Base-by-base conservation (phyloP, 1,140 invertebrate genomes). In the Bombus turneri region DNA sequence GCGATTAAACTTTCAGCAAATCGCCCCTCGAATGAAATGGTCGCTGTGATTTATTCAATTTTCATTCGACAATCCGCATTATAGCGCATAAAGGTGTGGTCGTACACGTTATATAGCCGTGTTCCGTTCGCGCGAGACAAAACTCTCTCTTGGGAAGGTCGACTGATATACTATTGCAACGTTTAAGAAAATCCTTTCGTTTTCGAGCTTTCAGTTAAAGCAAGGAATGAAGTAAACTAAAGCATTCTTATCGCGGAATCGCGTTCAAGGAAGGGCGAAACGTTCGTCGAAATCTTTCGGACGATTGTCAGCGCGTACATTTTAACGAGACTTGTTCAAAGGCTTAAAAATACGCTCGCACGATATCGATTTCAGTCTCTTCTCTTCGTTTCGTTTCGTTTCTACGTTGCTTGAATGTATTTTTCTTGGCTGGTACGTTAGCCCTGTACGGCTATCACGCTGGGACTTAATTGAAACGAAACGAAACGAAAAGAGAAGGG, bases 391-490 rank as follows among this genome's bases (percentile, higher is more conserved):
- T 9, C 74, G 12, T 53, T 18, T 18, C 53, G 53, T 76, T 76
- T 37, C 31, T 2, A 31, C n/a, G 64, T 18, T 66, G n/a, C n/a
- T 4, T 34, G 66, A 81, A 41, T 39, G 47, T 73, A 82, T 64
- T 82, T 75, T 66, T 62, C 71, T 64, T 73, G 57, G 57, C 18
- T n/a, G 18, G 6, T 31, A 74, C 37, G 28, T 43, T 34, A 34
- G 18, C 47, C 18, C 18, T 53, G 47, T 53, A 25, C n/a, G 39
- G n/a, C 31, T 53, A 83, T 53, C 71, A 43, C 72, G 57, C 2
- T n/a, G 18, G 39, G 43, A 43, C 22, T 83, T 75, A 53, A 75
- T 75, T 66, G 71, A 64, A 64, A 82, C 43, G 80, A 72, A 75
- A 53, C 68, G 37, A 68, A 22, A 47, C 47, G 71, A 72, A 57